Evolutionary conservation across 2,888 invertebrate species (phyloP).

Genomic region (Drosophila kanekoi): DNA sequence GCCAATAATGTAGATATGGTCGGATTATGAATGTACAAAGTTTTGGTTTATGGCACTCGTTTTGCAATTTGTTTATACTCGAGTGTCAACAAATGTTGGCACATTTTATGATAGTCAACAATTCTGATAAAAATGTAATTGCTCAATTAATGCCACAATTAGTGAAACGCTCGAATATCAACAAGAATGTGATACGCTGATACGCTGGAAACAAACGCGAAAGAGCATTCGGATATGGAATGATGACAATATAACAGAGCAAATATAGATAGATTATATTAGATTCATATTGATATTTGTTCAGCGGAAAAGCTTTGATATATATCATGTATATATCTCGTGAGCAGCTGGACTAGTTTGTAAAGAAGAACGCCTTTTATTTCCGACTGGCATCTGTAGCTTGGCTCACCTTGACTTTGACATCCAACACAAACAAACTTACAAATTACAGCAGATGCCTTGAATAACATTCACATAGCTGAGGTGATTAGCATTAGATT

Average conservation of each 20-base stretch:
- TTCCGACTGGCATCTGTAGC: background rate
- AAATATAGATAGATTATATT: background rate
- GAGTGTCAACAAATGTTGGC: conserved; percentile 34
- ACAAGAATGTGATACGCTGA: too few species aligned
- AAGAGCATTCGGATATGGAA: background rate
- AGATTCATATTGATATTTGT: background rate
- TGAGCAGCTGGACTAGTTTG: too few species aligned
- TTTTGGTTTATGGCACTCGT: conserved; percentile 17
- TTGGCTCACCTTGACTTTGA: background rate
- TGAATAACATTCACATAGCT: background rate
- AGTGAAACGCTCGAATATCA: too few species aligned
- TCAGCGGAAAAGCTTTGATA: background rate
- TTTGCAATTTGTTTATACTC: conserved; percentile 8
- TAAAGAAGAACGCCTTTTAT: too few species aligned
- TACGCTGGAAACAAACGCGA: too few species aligned
- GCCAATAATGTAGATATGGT: conserved; percentile 39
- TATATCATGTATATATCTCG: too few species aligned
- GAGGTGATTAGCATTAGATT: background rate
- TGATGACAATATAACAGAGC: background rate
- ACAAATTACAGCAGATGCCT: background rate
- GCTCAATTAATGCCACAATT: conserved; percentile 25
- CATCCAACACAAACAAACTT: background rate
- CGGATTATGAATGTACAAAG: conserved; percentile 22
- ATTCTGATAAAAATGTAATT: conserved; percentile 27
- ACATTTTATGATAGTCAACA: conserved; percentile 19